These are phyloP conservation scores for Syndactyla subalaris DNA, from an alignment of 2,797 vertebrate species.

Conservation along the genomic window DNA sequence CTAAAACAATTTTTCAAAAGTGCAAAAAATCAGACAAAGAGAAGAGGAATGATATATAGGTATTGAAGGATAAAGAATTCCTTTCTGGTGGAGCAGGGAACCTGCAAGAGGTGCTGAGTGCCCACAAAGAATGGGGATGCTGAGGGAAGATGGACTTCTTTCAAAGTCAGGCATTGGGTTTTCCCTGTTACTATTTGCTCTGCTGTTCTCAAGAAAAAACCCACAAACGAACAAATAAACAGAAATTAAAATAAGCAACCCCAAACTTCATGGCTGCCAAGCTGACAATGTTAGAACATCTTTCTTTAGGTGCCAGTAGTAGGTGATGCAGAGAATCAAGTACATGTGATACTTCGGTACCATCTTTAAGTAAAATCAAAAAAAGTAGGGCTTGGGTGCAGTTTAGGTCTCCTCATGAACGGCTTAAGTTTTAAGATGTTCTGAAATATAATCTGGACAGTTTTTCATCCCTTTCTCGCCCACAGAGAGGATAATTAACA, in stretches of 20 bases:
- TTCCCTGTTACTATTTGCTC: neutral
- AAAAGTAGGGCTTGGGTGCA: neutral
- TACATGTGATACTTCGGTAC: neutral
- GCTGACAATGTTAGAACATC: neutral
- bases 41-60: neutral
- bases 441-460: neutral
- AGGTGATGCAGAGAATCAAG: neutral
- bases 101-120: neutral
- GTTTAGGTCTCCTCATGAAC: neutral
- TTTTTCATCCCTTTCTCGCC: neutral
- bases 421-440: neutral
- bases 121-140: neutral
- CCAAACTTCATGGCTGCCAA: neutral
- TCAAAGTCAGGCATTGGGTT: neutral
- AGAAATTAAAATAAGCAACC: neutral
- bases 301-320: neutral
- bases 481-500: conserved; percentile 17
- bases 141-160: neutral
- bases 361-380: neutral
- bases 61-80: neutral
- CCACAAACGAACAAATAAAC: neutral
- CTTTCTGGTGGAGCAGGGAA: neutral
- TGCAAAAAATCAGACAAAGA: neutral
- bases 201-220: neutral
- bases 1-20: neutral